Evolutionary conservation across 1,140 invertebrate species (phyloP).

Genomic region (Calliphora vicina): DNA sequence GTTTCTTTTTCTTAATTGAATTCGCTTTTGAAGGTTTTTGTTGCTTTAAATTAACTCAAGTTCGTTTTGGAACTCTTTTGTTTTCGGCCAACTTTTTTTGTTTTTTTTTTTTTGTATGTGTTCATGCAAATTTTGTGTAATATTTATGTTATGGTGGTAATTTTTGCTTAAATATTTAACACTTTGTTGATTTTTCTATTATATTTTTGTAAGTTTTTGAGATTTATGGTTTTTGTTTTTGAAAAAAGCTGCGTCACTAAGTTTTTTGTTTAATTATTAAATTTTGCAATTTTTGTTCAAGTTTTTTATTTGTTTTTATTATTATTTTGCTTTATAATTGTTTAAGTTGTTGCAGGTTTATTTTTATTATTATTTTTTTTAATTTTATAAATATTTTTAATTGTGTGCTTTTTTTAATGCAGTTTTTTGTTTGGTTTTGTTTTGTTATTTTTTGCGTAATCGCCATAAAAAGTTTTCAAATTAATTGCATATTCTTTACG

Average conservation of each 20-base stretch:
- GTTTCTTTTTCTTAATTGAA: background rate
- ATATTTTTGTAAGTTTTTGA: background rate
- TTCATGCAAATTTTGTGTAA: background rate
- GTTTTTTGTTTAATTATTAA: background rate
- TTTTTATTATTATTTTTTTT: too few relatives aligned
- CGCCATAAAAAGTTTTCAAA: background rate
- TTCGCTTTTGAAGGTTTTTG: background rate
- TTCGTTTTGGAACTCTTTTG: constrained; percentile 43
- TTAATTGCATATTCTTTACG: constrained; percentile 4
- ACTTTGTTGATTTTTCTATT: background rate
- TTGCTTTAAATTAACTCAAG: constrained; percentile 31
- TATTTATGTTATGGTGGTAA: background rate
- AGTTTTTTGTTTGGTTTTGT: background rate
- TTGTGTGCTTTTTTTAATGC: background rate
- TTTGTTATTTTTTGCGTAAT: background rate
- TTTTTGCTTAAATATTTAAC: background rate
- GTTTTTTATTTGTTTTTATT: background rate
- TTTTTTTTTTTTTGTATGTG: background rate
- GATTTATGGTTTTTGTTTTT: background rate
- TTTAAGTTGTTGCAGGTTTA: too few relatives aligned
- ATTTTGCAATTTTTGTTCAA: background rate
- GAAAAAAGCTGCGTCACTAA: background rate
- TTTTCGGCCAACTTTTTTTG: constrained; percentile 25
- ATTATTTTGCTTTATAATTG: too few relatives aligned
- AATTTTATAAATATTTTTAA: constrained; percentile 8